Evolutionary conservation across 2,797 vertebrate genomes (phyloP).

Genomic region (Todus mexicanus): DNA sequence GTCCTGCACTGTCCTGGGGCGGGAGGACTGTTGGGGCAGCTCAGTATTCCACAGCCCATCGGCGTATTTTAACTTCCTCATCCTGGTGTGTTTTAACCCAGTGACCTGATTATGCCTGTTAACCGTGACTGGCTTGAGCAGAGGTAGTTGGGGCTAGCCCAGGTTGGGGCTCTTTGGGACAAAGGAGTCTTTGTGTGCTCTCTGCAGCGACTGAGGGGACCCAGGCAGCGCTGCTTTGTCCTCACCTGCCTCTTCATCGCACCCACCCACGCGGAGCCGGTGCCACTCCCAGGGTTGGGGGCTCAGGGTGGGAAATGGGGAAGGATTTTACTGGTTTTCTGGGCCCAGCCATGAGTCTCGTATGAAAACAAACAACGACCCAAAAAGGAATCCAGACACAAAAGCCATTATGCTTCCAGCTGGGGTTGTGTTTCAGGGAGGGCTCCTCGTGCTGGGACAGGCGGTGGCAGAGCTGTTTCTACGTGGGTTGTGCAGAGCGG

Average conservation of each 20-base stretch:
- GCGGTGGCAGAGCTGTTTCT: neutral
- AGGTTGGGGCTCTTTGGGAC: slow-evolving; percentile 17
- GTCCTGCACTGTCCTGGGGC: accelerated
- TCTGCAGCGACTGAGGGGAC: neutral
- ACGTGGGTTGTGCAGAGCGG: neutral
- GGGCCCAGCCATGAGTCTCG: neutral
- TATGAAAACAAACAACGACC: neutral
- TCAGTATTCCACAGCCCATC: neutral
- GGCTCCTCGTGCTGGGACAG: neutral
- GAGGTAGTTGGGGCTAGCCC: neutral
- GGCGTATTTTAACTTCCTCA: neutral
- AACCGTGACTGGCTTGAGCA: neutral
- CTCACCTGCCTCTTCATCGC: neutral
- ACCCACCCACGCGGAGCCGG: accelerated
- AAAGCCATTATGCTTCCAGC: neutral
- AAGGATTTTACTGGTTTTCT: neutral
- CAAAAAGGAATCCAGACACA: neutral
- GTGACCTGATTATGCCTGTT: neutral
- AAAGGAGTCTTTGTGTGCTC: slow-evolving; percentile 17
- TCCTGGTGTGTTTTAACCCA: neutral
- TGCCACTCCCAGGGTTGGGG: neutral
- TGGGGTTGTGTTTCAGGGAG: slow-evolving; percentile 1
- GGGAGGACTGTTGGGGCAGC: neutral
- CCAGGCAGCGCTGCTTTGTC: neutral
- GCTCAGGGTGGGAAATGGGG: accelerated